Base-by-base conservation (phyloP, 2,888 invertebrate genomes). In the Dione juno region DNA sequence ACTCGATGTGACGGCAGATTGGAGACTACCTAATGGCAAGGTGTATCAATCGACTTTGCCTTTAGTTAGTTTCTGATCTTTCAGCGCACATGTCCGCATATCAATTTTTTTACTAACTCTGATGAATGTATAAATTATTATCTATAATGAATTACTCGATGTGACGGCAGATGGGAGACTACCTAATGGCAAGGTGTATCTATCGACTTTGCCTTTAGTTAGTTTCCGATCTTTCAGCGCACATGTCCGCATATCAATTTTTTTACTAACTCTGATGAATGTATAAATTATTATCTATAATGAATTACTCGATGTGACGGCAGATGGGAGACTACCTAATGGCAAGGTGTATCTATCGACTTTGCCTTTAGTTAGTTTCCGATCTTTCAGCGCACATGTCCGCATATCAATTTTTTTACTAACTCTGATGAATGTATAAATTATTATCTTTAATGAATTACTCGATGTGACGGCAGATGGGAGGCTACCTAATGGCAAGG, bases 21-120 rank as follows among this genome's bases (percentile, higher is more conserved):
- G 19, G 57, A 69, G 64, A 37, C 57, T 69, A 63, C 40, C 11
- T 68, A 68, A 43, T 11, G 54, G 68, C 53, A 54, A n/a, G 45
- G 61, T 64, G 53, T 65, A 5, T 13, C 3, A 13, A 21, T 19
- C 37, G 11, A 43, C 65, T 65, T 37, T 59, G 40, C 40, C 52
- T 53, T 53, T 68, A 63, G 35, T 43, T 45, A 28, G 28, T 5
- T 28, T 28, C 28, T 5, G 28, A 28, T 28, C 28, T 28, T 28
- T 28, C 28, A 3, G 28, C 28, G 28, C 28, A 28, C 2, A 3
- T 28, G 28, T 28, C 28, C 3, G 5, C 28, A 28, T 3, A 3
- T 2, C 28, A 28, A 28, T 5, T 5, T 28, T 28, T 28, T 28
- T 2, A 3, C 28, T 28, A 3, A 28, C 5, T 28, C 3, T 28